Evolutionary conservation across 2,113 vertebrate genomes (phyloP).

Genomic region (Ictalurus punctatus): DNA sequence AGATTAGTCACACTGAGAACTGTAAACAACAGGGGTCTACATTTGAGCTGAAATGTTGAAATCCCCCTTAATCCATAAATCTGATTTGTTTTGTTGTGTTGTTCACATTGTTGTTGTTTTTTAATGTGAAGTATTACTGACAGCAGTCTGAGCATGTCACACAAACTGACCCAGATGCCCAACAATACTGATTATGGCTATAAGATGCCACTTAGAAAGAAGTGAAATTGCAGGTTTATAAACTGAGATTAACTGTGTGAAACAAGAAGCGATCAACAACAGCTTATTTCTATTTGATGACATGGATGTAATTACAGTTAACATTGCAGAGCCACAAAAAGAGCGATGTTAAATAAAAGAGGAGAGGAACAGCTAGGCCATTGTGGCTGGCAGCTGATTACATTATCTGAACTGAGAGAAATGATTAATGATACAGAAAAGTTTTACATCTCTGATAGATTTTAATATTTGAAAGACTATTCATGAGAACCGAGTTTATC

Average conservation of each 20-base stretch:
- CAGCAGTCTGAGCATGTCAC: not conserved
- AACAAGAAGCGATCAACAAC: not conserved
- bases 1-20: not conserved
- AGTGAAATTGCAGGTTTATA: not conserved
- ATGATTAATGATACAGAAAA: slow-evolving; percentile 5
- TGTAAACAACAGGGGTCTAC: not conserved
- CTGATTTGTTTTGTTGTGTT: not conserved
- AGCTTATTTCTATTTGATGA: not conserved
- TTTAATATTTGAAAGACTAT: slow-evolving; percentile 10
- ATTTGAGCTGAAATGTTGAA: not conserved
- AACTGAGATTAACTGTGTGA: not conserved
- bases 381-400: not conserved
- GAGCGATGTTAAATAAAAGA: not conserved
- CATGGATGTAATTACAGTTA: not conserved
- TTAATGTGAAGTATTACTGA: not conserved
- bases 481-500: not conserved
- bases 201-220: not conserved
- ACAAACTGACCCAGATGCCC: not conserved
- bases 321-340: not conserved
- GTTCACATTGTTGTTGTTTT: not conserved
- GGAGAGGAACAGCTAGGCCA: slow-evolving; percentile 3
- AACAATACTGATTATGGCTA: not conserved
- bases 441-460: not conserved
- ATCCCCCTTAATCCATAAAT: not conserved
- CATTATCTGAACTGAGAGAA: not conserved